A percentile compares a stretch with the other conserved stretches of the same genome.
Conservation (phyloP, 2,797 vertebrate genomes). For the Sciurus vulgaris region DNA sequence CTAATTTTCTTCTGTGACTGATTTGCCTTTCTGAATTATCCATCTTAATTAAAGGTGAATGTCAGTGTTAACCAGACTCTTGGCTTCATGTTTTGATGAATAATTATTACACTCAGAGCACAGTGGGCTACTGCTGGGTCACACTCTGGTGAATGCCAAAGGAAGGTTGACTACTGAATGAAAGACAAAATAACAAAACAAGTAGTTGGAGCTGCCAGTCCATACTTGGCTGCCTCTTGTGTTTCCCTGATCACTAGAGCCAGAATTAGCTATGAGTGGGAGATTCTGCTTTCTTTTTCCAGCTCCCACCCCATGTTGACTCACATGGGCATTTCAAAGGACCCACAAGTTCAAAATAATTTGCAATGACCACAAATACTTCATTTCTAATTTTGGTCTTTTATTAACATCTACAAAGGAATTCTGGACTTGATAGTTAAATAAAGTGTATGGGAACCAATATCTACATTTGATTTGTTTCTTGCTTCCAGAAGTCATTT, state of each 20-base stretch:
- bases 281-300: slow-evolving; percentile 60
- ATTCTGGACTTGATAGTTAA: slow-evolving; percentile 64
- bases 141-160: slow-evolving; percentile 68
- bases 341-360: slow-evolving; percentile 70
- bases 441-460: slow-evolving; percentile 63
- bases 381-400: slow-evolving; percentile 73
- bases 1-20: slow-evolving; percentile 39
- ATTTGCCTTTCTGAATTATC: slow-evolving; percentile 68
- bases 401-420: slow-evolving; percentile 69
- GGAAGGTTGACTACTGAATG: slow-evolving; percentile 66
- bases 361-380: slow-evolving; percentile 65
- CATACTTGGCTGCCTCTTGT: slow-evolving; percentile 70
- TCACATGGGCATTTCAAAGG: slow-evolving; percentile 70
- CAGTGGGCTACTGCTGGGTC: slow-evolving; percentile 45
- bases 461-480: slow-evolving; percentile 66
- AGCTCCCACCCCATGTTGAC: slow-evolving; percentile 59
- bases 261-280: slow-evolving; percentile 80
- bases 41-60: slow-evolving; percentile 73
- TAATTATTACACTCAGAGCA: slow-evolving; percentile 67
- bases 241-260: slow-evolving; percentile 72
- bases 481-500: slow-evolving; percentile 59
- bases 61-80: slow-evolving; percentile 58
- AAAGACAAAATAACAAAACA: slow-evolving; percentile 60
- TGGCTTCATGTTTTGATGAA: slow-evolving; percentile 69
- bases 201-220: slow-evolving; percentile 64